Percentiles rank a stretch among this genome's conserved stretches.
Evolutionary conservation across 2,113 vertebrate species (phyloP).

Genomic region (Sylvilagus bachmani): DNA sequence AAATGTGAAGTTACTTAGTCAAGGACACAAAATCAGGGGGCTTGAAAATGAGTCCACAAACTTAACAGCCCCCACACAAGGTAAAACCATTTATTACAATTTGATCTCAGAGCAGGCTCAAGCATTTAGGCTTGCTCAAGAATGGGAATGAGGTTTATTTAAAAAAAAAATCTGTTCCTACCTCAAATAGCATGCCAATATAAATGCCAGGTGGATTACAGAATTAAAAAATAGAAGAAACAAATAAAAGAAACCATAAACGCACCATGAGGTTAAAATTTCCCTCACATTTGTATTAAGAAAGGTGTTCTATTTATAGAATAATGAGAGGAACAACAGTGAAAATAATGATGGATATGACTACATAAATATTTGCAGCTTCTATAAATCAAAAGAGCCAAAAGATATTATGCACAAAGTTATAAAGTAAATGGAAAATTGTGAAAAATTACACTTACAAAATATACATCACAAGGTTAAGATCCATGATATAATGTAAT

Average conservation of each 20-base stretch:
- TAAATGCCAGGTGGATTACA: conserved; percentile 17
- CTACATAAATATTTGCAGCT: conserved; percentile 40
- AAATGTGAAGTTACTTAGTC: background rate
- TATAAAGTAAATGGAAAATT: conserved; percentile 30
- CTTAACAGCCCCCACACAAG: background rate
- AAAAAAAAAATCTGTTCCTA: background rate
- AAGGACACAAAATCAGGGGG: conserved; percentile 3
- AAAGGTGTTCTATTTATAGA: background rate
- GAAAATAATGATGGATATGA: conserved; percentile 31
- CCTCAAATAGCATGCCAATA: background rate
- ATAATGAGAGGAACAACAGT: background rate
- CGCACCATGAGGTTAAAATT: conserved; percentile 10
- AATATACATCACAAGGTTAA: background rate
- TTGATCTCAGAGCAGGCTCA: background rate
- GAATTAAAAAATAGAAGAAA: background rate
- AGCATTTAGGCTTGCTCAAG: background rate
- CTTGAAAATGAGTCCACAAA: background rate
- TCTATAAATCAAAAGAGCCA: conserved; percentile 44
- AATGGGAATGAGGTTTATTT: background rate
- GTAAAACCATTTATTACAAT: background rate
- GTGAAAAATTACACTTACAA: background rate
- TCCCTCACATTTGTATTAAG: background rate
- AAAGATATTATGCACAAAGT: background rate
- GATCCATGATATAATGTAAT: background rate
- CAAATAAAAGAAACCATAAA: background rate